phyloP scores from a whole-genome alignment of 2,888 invertebrate species.

The Chrysolina haemoptera region DNA sequence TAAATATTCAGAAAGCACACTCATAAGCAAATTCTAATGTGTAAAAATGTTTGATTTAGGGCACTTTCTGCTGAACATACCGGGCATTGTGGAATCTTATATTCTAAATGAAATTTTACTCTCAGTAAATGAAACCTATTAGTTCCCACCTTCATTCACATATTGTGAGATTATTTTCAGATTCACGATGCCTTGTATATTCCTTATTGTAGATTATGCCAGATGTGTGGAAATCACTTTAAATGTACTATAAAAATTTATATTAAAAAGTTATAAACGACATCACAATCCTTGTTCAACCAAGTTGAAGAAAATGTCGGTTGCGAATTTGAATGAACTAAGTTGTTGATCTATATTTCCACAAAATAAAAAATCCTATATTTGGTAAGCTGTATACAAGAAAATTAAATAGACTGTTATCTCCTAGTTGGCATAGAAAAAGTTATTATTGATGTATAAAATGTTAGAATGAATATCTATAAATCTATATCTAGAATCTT shows the following conservation, averaged over 20 bases:
- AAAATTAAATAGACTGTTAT: constrained; percentile 61
- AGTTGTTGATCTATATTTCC: constrained; percentile 17
- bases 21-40: not conserved
- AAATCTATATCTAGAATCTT: constrained; percentile 53
- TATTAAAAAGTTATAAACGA: not conserved
- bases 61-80: constrained; percentile 13
- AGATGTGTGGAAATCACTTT: not conserved
- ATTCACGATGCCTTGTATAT: not conserved
- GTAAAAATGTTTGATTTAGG: constrained; percentile 6
- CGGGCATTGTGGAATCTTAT: not conserved
- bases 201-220: not conserved
- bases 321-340: not conserved
- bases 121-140: too few relatives aligned
- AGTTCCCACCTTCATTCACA: not conserved
- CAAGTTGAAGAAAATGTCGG: not conserved
- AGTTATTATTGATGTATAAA: constrained; percentile 44
- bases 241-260: not conserved
- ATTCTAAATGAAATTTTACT: too few relatives aligned
- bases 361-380: constrained; percentile 47
- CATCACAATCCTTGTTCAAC: not conserved
- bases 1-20: constrained; percentile 11
- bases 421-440: constrained; percentile 56
- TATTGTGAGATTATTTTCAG: not conserved
- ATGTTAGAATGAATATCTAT: constrained; percentile 45
- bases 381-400: constrained; percentile 58